Base-by-base conservation (phyloP, 2,797 vertebrate genomes). In the Premnoplex brunnescens region DNA sequence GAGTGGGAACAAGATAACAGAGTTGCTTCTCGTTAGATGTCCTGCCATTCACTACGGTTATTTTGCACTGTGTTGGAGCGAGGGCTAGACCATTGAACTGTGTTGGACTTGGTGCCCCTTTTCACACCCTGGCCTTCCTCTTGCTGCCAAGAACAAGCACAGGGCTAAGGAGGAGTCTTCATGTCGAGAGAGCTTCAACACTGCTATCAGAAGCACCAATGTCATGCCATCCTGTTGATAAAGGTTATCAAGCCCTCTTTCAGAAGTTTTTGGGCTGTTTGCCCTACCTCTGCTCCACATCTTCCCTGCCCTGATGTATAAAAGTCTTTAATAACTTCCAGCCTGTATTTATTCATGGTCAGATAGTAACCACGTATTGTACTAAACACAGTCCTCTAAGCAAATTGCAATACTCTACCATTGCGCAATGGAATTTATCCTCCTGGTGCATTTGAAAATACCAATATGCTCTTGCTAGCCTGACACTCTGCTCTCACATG, bases 231-330 rank as follows among this genome's bases (percentile, higher is more conserved):
- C 3, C 69, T 81, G n/a, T 37, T 86, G 79, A 93, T 86, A 95
- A 91, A 84, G 27, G 26, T 88, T 93, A 95, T 55, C 93, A 79
- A 81, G 48, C 36, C 14, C 46, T 2, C 44, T 80, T 71, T 88
- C 32, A 46, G 49, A 83, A 22, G 2, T 34, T 75, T 80, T 60
- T 46, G n/a, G 49, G 73, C 88, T 80, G 17, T 67, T 93, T 95
- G 63, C 59, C 86, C 55, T 55, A n/a, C 32, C 55, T 74, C 60
- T 91, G 64, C 62, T 89, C 27, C 43, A 51, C 2, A 75, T 30
- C 30, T 83, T 59, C 56, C 37, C 34, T 83, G 30, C 30, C 28
- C 27, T 62, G 22, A 81, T 41, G n/a, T 13, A 58, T 30, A 14
- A 36, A 93, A 82, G 52, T 39, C 32, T 92, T 34, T 27, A 75